phyloP scores from a whole-genome alignment of 2,797 vertebrate genomes.

The Hydrophis major region DNA sequence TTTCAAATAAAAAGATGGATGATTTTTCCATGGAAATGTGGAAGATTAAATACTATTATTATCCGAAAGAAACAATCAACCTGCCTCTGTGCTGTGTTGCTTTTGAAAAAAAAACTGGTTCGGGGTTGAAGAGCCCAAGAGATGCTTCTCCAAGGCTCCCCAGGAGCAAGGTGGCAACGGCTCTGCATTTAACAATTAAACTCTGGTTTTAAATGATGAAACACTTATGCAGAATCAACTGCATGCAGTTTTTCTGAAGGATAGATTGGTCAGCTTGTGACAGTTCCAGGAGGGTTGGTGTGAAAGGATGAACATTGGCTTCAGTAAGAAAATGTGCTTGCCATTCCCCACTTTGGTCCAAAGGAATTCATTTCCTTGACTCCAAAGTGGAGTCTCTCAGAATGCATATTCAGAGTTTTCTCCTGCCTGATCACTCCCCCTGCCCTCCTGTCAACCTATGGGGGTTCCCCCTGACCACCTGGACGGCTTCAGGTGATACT shows the following conservation, averaged over 20 bases:
- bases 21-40: not conserved
- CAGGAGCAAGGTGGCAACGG: not conserved
- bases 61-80: not conserved
- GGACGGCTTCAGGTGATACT: no score
- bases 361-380: no score
- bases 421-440: no score
- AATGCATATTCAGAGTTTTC: no score
- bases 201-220: not conserved
- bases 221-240: not conserved
- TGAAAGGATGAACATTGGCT: not conserved
- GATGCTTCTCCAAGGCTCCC: not conserved
- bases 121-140: not conserved
- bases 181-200: not conserved
- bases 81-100: not conserved
- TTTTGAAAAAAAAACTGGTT: not conserved
- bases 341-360: no score
- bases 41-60: not conserved
- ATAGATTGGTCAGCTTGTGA: not conserved
- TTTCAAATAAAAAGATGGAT: not conserved
- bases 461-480: no score
- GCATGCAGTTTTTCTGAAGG: not conserved
- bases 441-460: no score
- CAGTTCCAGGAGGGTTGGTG: not conserved
- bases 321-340: no score
- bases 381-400: no score